phyloP scores from a whole-genome alignment of 1,140 invertebrate genomes.

The Thaumatotibia leucotreta region DNA sequence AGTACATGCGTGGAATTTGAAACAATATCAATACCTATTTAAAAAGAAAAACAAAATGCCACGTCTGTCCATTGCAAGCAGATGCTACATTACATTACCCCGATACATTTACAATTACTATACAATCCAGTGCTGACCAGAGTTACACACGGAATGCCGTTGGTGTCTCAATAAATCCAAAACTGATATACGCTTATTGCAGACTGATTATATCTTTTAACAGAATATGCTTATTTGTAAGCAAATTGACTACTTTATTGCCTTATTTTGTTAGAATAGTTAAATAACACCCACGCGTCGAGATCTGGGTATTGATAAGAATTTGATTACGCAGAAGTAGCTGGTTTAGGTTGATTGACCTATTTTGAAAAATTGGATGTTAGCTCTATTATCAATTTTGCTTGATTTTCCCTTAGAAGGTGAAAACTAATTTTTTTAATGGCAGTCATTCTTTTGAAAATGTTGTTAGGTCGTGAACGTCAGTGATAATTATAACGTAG shows the following conservation, averaged over 20 bases:
- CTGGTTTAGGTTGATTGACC: neutral
- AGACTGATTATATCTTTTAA: neutral
- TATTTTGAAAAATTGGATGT: too few species aligned
- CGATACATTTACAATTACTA: neutral
- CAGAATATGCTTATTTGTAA: conserved; percentile 36
- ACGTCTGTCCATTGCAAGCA: neutral
- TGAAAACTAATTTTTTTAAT: too few species aligned
- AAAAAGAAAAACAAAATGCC: neutral
- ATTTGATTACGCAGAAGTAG: neutral
- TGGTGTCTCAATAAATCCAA: neutral
- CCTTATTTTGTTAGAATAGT: conserved; percentile 22
- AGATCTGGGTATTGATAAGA: neutral
- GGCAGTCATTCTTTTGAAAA: too few species aligned
- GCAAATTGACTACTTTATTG: conserved; percentile 40
- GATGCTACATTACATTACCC: neutral
- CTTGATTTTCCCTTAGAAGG: too few species aligned
- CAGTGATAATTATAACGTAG: neutral
- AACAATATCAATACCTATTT: too few species aligned
- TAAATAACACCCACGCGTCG: conserved; percentile 25
- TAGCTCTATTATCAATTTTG: too few species aligned
- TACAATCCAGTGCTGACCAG: neutral
- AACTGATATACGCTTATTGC: neutral
- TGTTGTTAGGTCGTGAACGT: too few species aligned
- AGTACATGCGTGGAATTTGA: too few species aligned
- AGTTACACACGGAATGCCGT: neutral